A percentile compares a stretch with the other conserved stretches of the same genome.
Evolutionary conservation across 2,797 vertebrate genomes (phyloP).

Genomic region (Distichodus sexfasciatus): DNA sequence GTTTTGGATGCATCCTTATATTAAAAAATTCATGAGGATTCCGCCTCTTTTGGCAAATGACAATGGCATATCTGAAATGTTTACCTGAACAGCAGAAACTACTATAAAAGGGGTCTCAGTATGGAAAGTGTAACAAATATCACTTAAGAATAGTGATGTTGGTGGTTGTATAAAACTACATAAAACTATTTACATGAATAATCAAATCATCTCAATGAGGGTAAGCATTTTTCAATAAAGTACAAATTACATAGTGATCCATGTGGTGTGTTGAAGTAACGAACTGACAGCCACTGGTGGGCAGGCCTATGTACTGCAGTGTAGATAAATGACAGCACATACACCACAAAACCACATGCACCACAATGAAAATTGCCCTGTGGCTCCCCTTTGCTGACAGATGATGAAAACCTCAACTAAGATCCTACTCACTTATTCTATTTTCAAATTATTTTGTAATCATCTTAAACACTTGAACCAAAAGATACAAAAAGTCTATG

Average conservation of each 20-base stretch:
- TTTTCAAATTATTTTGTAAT: constrained; percentile 80
- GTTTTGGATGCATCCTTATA: too few relatives aligned
- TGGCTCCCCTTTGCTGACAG: constrained; percentile 76
- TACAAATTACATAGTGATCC: constrained; percentile 68
- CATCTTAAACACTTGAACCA: constrained; percentile 49
- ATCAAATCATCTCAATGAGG: constrained; percentile 60
- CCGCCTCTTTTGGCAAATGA: too few relatives aligned
- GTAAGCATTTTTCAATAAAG: constrained; percentile 64
- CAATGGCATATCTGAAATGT: too few relatives aligned
- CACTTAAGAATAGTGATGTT: constrained; percentile 7
- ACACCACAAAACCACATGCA: constrained; percentile 74
- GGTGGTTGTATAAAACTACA: constrained; percentile 22
- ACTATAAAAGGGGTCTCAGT: constrained; percentile 14
- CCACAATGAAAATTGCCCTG: constrained; percentile 75
- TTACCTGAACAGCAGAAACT: too few relatives aligned
- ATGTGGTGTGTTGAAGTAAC: constrained; percentile 66
- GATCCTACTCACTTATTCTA: constrained; percentile 68
- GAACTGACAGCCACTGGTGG: constrained; percentile 69
- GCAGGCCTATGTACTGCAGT: constrained; percentile 60
- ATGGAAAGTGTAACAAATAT: constrained; percentile 33
- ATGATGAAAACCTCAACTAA: constrained; percentile 71
- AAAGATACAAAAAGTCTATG: constrained; percentile 31
- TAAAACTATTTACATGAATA: constrained; percentile 53
- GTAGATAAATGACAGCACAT: constrained; percentile 73
- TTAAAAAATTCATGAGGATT: too few relatives aligned